phyloP scores from a whole-genome alignment of 2,797 vertebrate genomes.

The Malurus splendens region DNA sequence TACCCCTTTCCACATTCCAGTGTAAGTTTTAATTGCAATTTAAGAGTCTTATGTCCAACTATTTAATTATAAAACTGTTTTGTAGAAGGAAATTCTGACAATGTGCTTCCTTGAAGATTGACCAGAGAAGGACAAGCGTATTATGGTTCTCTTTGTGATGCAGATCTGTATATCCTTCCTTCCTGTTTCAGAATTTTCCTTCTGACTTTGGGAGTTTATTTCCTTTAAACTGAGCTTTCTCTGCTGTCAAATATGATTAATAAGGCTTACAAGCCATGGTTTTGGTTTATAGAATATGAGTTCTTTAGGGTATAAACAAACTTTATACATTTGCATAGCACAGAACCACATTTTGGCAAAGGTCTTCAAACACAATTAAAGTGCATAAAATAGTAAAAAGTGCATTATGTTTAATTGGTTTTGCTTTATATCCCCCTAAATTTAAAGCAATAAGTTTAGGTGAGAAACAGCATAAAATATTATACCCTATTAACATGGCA shows the following conservation, averaged over 20 bases:
- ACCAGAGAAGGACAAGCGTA: background rate
- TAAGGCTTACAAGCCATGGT: background rate
- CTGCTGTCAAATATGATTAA: background rate
- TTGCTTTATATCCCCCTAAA: background rate
- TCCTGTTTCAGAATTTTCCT: background rate
- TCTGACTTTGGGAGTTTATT: background rate
- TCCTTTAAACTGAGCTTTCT: background rate
- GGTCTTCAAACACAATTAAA: background rate
- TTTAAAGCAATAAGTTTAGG: background rate
- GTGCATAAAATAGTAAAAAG: background rate
- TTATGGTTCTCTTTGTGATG: background rate
- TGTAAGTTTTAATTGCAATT: background rate
- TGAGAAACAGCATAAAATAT: background rate
- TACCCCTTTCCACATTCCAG: background rate
- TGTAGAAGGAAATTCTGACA: background rate
- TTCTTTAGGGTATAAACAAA: background rate
- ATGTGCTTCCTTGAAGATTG: background rate
- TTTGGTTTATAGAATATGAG: background rate
- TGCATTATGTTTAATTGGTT: background rate
- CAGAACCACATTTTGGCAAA: background rate
- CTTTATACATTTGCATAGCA: background rate
- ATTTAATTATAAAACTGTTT: background rate
- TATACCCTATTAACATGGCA: background rate
- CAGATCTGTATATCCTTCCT: background rate
- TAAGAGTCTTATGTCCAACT: background rate